Evolutionary conservation across 2,797 vertebrate species (phyloP).

Genomic region (Huso huso): DNA sequence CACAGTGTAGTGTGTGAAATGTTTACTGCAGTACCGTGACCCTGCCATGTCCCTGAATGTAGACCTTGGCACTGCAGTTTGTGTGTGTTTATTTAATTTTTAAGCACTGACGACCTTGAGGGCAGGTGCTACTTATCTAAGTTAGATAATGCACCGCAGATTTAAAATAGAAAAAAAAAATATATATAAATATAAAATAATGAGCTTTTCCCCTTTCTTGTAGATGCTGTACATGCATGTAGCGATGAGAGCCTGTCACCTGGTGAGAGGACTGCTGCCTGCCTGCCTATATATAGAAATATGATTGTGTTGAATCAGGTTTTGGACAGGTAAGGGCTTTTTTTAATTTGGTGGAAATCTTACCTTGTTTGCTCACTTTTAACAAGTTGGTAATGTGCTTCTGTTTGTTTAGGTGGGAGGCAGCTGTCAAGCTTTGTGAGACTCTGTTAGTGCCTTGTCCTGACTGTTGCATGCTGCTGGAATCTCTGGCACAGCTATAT

Average conservation of each 20-base stretch:
- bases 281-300: constrained; percentile 81
- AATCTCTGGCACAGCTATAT: constrained; percentile 66
- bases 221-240: constrained; percentile 75
- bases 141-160: too few relatives aligned
- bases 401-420: constrained; percentile 55
- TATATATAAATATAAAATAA: too few relatives aligned
- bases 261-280: constrained; percentile 56
- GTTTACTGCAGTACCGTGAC: not conserved
- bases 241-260: constrained; percentile 55
- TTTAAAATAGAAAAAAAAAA: too few relatives aligned
- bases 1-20: not conserved
- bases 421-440: constrained; percentile 64
- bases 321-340: constrained; percentile 63
- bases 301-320: constrained; percentile 68
- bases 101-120: not conserved
- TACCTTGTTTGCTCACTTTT: not conserved
- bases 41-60: not conserved
- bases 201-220: constrained; percentile 13
- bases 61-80: not conserved
- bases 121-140: not conserved
- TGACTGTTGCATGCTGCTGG: constrained; percentile 66
- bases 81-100: too few relatives aligned
- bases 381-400: too few relatives aligned
- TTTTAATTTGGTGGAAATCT: constrained; percentile 6
- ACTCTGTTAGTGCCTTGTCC: constrained; percentile 63